Percentiles rank a stretch among this genome's conserved stretches.
Conservation (phyloP, 1,140 invertebrate genomes). For the Pantala flavescens region DNA sequence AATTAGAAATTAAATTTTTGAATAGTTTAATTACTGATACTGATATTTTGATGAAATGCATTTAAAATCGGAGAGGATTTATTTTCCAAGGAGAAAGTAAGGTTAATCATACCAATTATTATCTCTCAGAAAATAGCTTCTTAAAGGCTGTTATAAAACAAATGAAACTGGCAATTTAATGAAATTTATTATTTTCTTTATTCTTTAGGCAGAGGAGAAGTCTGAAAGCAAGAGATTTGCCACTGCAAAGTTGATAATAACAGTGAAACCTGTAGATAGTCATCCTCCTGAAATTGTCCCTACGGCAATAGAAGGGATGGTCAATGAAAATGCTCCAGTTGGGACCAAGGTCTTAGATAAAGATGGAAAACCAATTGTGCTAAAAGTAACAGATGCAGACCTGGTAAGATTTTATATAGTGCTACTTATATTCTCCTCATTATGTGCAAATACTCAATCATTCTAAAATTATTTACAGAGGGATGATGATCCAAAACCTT, state of each 20-base stretch:
- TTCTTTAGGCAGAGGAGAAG: constrained; percentile 62
- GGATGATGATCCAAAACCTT: constrained; percentile 56
- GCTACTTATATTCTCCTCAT: neutral
- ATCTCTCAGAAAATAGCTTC: too few relatives aligned
- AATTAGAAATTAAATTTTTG: too few relatives aligned
- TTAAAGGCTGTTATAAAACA: too few relatives aligned
- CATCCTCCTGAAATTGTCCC: constrained; percentile 68
- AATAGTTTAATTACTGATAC: too few relatives aligned
- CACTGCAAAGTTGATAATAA: constrained; percentile 67
- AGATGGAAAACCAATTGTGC: constrained; percentile 51
- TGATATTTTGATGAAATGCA: too few relatives aligned
- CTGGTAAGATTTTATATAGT: constrained; percentile 44
- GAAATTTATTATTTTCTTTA: constrained; percentile 18
- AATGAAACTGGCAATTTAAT: too few relatives aligned
- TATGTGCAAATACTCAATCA: constrained; percentile 20
- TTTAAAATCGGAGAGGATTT: too few relatives aligned
- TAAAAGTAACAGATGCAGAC: constrained; percentile 70
- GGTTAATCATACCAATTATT: too few relatives aligned
- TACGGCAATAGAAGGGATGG: constrained; percentile 60
- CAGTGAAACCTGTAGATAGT: constrained; percentile 71
- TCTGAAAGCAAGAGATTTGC: constrained; percentile 64
- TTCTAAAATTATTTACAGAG: constrained; percentile 34
- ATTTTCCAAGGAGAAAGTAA: too few relatives aligned
- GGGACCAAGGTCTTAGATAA: constrained; percentile 67
- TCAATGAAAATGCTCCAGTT: constrained; percentile 74